phyloP scores from a whole-genome alignment of 1,140 invertebrate genomes.

The Campodea augens region DNA sequence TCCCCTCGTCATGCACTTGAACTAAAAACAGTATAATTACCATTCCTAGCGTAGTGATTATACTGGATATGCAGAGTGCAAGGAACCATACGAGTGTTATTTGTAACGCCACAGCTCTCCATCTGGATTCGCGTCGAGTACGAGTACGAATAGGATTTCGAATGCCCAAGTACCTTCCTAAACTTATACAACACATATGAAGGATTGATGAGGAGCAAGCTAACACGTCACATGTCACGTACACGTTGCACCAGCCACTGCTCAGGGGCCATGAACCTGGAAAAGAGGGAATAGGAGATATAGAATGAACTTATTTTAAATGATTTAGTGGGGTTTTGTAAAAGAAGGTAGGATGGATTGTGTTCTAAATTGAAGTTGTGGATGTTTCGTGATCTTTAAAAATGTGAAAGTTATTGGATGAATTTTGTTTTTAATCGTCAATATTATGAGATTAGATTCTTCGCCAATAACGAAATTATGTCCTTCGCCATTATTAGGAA shows the following conservation, averaged over 20 bases:
- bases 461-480: too few relatives aligned
- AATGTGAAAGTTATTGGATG: too few relatives aligned
- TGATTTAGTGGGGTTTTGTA: background rate
- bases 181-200: conserved; percentile 92
- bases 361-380: too few relatives aligned
- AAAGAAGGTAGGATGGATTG: too few relatives aligned
- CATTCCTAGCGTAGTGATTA: conserved; percentile 68
- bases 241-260: conserved; percentile 72
- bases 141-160: conserved; percentile 67
- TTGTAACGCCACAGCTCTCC: conserved; percentile 55
- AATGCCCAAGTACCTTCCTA: conserved; percentile 81
- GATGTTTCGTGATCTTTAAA: too few relatives aligned
- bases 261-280: conserved; percentile 81
- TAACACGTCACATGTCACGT: conserved; percentile 85
- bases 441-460: too few relatives aligned
- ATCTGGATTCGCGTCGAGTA: conserved; percentile 42
- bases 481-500: too few relatives aligned
- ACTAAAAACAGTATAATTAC: too few relatives aligned
- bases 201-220: conserved; percentile 85
- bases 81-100: conserved; percentile 69
- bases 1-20: conserved; percentile 25
- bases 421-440: too few relatives aligned
- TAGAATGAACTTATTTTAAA: conserved; percentile 2
- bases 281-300: background rate
- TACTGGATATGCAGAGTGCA: conserved; percentile 67